Conservation (phyloP, 2,888 invertebrate species). For the Endomychus coccineus region DNA sequence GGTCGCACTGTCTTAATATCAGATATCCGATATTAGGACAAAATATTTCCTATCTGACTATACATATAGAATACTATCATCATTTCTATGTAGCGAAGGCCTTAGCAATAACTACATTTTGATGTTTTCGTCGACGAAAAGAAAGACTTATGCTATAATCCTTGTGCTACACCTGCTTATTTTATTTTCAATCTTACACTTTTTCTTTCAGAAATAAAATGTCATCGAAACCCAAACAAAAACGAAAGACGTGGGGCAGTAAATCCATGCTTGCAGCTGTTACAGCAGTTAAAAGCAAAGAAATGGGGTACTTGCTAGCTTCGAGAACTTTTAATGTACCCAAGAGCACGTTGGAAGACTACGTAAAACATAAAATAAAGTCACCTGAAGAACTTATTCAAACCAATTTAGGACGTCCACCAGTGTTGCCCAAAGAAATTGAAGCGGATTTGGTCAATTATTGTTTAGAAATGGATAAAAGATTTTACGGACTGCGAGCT, state of each 20-base stretch:
- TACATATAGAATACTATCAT: no score
- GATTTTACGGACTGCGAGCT: constrained; percentile 28
- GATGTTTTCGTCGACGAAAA: no score
- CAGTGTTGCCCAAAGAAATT: constrained; percentile 21
- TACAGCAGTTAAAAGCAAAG: constrained; percentile 15
- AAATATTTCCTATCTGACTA: no score
- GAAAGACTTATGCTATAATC: no score
- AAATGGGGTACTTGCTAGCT: constrained; percentile 20
- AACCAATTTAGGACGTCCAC: constrained; percentile 1
- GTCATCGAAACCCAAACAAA: no score
- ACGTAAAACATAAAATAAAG: constrained; percentile 15
- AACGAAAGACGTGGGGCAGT: constrained; percentile 48
- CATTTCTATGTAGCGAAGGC: no score
- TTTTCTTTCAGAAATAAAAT: no score
- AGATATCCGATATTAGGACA: no score
- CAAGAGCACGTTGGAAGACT: constrained; percentile 19
- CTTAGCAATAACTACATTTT: no score
- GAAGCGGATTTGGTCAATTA: constrained; percentile 23
- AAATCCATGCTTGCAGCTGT: constrained; percentile 13
- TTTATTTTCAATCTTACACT: no score
- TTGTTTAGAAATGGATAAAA: constrained; percentile 23
- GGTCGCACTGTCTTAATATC: no score
- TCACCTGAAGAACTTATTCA: constrained; percentile 1
- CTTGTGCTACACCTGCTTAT: no score
- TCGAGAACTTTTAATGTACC: constrained; percentile 19